A percentile compares a stretch with the other conserved stretches of the same genome.
Evolutionary conservation across 2,797 vertebrate species (phyloP).

Genomic region (Petrocephalus schoutedeni): DNA sequence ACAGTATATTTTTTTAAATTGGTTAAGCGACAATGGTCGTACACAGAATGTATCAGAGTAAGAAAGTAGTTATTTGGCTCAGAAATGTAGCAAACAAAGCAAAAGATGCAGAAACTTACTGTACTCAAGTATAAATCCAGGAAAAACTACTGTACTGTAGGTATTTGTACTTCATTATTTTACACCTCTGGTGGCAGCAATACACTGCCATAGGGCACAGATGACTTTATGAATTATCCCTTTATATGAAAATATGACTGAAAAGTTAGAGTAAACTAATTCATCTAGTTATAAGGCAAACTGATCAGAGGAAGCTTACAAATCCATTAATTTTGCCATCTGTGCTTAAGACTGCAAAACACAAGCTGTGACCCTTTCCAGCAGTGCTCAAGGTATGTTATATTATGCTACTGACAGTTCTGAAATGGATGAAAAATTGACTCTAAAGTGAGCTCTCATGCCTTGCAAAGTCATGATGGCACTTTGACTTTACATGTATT

Average conservation of each 20-base stretch:
- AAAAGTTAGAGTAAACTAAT: neutral
- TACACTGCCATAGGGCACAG: too few species aligned
- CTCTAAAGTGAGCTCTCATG: neutral
- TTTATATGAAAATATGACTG: neutral
- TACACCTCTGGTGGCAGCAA: neutral
- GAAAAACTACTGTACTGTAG: neutral
- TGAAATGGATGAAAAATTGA: neutral
- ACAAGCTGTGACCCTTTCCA: neutral
- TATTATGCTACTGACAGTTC: slow-evolving; percentile 13
- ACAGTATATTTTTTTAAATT: neutral
- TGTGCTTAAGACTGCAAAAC: neutral
- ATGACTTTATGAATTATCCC: neutral
- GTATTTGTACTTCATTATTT: neutral
- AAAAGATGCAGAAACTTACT: neutral
- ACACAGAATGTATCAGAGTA: neutral
- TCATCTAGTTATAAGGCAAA: neutral
- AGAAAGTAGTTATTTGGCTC: neutral
- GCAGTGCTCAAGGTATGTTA: neutral
- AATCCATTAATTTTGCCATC: neutral
- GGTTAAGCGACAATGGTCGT: neutral
- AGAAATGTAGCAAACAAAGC: too few species aligned
- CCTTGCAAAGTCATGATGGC: slow-evolving; percentile 17
- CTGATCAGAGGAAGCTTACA: neutral
- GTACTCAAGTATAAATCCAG: neutral
- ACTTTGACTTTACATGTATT: neutral